phyloP scores from a whole-genome alignment of 1,140 invertebrate genomes.

The Dendroctonus ponderosae region DNA sequence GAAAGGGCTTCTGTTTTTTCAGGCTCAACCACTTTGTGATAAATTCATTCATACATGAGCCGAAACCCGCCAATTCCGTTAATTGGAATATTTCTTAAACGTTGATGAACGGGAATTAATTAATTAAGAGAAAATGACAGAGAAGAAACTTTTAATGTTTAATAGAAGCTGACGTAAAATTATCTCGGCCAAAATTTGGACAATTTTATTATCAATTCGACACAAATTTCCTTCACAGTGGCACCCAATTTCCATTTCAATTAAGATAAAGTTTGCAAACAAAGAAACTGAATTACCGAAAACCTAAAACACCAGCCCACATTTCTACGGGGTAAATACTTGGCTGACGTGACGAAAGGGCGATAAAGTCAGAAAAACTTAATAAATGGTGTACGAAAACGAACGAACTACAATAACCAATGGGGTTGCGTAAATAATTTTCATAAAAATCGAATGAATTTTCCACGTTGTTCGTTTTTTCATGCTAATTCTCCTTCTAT shows the following conservation, averaged over 20 bases:
- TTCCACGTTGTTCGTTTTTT: constrained; percentile 5
- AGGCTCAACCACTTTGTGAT: background rate
- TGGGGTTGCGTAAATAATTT: background rate
- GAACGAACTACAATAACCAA: constrained; percentile 16
- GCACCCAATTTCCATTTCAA: constrained; percentile 9
- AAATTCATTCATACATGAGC: background rate
- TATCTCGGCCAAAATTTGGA: background rate
- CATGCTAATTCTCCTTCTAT: constrained; percentile 10
- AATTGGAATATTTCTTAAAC: too few relatives aligned
- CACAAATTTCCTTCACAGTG: constrained; percentile 7
- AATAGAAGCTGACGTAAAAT: background rate
- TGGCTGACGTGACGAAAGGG: constrained; percentile 14
- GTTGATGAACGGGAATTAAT: too few relatives aligned
- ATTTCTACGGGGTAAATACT: constrained; percentile 8
- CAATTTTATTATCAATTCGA: constrained; percentile 14
- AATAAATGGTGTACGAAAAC: constrained; percentile 9
- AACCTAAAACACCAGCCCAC: constrained; percentile 1
- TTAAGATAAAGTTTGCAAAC: constrained; percentile 9
- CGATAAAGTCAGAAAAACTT: constrained; percentile 18
- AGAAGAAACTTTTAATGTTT: too few relatives aligned
- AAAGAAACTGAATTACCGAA: background rate
- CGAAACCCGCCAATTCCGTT: too few relatives aligned
- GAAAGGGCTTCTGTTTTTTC: background rate
- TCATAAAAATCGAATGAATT: background rate
- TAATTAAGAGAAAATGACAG: too few relatives aligned